Conservation (phyloP, 23 tunicate genomes). For the Diplosoma virens region DNA sequence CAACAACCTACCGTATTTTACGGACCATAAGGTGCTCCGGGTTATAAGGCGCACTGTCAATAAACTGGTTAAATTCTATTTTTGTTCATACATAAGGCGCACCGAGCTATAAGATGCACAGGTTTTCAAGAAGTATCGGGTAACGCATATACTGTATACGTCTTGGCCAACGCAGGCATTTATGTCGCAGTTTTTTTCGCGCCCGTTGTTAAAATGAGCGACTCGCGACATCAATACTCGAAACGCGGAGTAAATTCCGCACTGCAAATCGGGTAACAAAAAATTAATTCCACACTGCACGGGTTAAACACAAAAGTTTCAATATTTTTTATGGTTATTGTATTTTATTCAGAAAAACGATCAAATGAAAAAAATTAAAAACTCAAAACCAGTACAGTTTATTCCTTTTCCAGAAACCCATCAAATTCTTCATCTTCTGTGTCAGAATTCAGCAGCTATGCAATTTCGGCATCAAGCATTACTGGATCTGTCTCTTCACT, state of each 20-base stretch:
- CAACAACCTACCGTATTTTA: slow-evolving; percentile 30
- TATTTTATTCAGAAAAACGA: slow-evolving; percentile 34
- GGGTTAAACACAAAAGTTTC: slow-evolving; percentile 5
- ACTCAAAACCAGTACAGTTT: slow-evolving; percentile 43
- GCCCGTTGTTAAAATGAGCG: neutral
- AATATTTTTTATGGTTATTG: slow-evolving; percentile 40
- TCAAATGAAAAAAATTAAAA: slow-evolving; percentile 53
- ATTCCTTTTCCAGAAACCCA: slow-evolving; percentile 42
- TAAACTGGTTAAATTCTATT: slow-evolving; percentile 20
- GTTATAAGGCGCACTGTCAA: slow-evolving; percentile 37
- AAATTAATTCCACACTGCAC: too few species aligned
- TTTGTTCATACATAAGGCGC: slow-evolving; percentile 40
- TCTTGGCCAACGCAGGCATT: neutral
- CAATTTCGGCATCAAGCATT: slow-evolving; percentile 56
- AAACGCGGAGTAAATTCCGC: neutral
- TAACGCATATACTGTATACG: too few species aligned
- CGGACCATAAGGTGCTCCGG: slow-evolving; percentile 33
- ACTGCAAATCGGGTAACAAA: neutral
- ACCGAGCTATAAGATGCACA: slow-evolving; percentile 31
- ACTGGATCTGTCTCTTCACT: slow-evolving; percentile 51
- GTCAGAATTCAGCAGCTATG: slow-evolving; percentile 56
- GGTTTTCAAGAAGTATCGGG: slow-evolving; percentile 27
- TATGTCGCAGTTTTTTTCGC: neutral
- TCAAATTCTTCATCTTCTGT: slow-evolving; percentile 43
- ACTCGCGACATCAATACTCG: neutral